Percentiles rank a stretch among this genome's conserved stretches.
Conservation (phyloP, 2,113 vertebrate species). For the Zapornia atra region DNA sequence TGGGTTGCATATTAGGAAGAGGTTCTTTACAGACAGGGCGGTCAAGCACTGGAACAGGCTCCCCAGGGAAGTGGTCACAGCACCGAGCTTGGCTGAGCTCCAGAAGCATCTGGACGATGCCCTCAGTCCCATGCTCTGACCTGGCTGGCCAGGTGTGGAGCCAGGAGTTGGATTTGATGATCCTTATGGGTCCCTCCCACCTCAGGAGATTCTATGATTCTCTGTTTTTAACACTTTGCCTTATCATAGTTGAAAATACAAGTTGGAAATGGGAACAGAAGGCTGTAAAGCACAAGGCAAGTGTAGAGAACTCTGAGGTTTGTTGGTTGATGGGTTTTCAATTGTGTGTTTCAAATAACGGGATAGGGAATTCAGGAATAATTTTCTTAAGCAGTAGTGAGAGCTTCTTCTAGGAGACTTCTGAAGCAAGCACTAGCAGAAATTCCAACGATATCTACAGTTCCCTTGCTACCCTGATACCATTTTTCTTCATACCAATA, state of each 20-base stretch:
- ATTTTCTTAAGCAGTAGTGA: neutral
- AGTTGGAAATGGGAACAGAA: neutral
- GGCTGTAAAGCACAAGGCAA: neutral
- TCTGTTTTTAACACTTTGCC: neutral
- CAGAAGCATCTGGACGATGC: too few relatives aligned
- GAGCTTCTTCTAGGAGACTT: neutral
- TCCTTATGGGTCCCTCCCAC: too few relatives aligned
- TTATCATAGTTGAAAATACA: neutral
- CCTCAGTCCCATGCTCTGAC: too few relatives aligned
- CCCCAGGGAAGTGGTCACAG: too few relatives aligned
- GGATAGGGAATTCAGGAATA: neutral
- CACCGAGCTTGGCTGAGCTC: too few relatives aligned
- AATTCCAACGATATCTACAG: neutral
- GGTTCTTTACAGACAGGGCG: too few relatives aligned
- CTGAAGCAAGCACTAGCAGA: neutral
- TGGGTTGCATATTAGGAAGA: too few relatives aligned
- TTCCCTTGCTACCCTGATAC: neutral
- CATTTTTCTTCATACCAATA: neutral
- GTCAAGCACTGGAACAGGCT: too few relatives aligned
- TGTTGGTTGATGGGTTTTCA: neutral
- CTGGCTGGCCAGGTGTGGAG: too few relatives aligned
- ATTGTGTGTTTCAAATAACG: fast-evolving
- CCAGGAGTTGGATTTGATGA: too few relatives aligned
- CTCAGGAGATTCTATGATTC: too few relatives aligned
- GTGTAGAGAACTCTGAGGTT: neutral